Conservation (phyloP, 2,797 vertebrate genomes). For the Pitangus sulphuratus region DNA sequence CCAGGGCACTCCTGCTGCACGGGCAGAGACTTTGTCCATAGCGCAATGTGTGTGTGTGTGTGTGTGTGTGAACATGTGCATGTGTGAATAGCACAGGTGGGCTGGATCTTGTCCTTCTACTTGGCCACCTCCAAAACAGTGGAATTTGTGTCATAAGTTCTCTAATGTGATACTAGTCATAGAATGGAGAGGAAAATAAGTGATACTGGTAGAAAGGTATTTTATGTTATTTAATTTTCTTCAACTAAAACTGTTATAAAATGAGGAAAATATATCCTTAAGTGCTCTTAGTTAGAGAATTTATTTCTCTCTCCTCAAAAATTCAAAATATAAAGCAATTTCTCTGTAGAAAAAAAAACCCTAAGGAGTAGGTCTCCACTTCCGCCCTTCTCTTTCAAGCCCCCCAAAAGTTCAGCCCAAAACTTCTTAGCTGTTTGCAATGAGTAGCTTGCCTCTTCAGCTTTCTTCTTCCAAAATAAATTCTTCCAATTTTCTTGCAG, state of each 20-base stretch:
- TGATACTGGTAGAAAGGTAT: not conserved
- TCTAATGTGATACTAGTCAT: rapidly evolving
- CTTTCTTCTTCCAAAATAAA: no score
- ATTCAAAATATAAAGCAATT: not conserved
- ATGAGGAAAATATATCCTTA: not conserved
- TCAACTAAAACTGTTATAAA: not conserved
- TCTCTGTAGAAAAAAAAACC: not conserved
- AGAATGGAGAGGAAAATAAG: not conserved
- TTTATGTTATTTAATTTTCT: not conserved
- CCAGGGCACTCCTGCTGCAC: not conserved
- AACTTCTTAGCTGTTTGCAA: not conserved
- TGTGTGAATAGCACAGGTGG: rapidly evolving
- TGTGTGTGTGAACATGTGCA: no score
- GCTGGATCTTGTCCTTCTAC: not conserved
- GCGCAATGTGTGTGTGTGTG: rapidly evolving
- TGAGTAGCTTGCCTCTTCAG: not conserved
- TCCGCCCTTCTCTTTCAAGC: not conserved
- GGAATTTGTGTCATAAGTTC: not conserved
- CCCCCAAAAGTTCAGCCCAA: not conserved
- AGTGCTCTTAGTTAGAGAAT: not conserved
- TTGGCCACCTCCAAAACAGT: not conserved
- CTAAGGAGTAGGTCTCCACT: not conserved
- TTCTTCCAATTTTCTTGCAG: no score
- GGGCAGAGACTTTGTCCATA: no score
- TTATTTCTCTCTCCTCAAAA: not conserved